Evolutionary conservation across 2,888 invertebrate genomes (phyloP).

Genomic region (Agrochola circellaris): DNA sequence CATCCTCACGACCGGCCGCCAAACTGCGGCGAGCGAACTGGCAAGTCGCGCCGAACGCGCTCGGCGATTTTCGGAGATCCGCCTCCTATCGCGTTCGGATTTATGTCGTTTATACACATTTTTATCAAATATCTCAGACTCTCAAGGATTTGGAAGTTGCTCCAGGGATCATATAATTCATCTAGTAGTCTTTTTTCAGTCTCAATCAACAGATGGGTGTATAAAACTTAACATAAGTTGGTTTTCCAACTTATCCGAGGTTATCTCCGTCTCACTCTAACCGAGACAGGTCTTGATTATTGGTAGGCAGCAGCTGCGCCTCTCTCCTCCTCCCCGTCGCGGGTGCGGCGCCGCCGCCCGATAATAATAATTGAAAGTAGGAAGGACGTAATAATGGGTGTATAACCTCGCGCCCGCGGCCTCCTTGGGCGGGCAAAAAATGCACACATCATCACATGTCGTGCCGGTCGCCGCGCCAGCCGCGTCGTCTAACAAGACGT

Average conservation of each 20-base stretch:
- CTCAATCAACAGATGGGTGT: not conserved
- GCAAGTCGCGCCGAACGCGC: conserved; percentile 79
- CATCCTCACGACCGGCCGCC: conserved; percentile 90
- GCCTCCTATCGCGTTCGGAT: conserved; percentile 89
- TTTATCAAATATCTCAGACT: conserved; percentile 60
- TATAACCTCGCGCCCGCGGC: conserved; percentile 91
- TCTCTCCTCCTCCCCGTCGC: conserved; percentile 90
- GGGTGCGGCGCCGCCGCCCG: conserved; percentile 89
- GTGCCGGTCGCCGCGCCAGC: conserved; percentile 77
- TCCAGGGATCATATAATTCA: conserved; percentile 37
- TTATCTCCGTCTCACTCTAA: conserved; percentile 84
- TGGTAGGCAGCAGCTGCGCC: conserved; percentile 91
- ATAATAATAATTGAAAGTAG: conserved; percentile 91
- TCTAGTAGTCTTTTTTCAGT: not conserved
- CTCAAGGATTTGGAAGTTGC: conserved; percentile 28
- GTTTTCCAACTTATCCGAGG: conserved; percentile 66
- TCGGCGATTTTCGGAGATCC: conserved; percentile 89
- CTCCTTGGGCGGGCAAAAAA: conserved; percentile 91
- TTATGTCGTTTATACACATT: conserved; percentile 73
- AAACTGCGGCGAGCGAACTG: conserved; percentile 89
- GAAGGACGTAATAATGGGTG: conserved; percentile 91
- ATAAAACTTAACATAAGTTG: conserved; percentile 47
- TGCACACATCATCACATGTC: conserved; percentile 90
- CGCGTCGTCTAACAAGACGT: conserved; percentile 76
- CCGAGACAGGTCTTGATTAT: conserved; percentile 89